Evolutionary conservation across 2,888 invertebrate species (phyloP).

Genomic region (Lithophane ornitopus): DNA sequence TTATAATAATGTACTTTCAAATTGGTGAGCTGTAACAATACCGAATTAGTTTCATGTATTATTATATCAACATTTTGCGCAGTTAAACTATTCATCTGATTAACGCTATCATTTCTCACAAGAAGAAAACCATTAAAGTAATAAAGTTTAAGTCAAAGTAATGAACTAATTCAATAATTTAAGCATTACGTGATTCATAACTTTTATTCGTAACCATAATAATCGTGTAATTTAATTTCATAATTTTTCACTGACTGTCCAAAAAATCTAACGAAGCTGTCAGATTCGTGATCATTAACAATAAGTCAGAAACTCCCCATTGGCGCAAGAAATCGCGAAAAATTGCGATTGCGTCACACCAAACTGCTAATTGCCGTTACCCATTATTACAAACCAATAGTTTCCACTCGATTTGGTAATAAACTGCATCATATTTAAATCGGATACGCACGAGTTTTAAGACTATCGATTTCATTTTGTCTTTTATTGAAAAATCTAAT

Average conservation of each 20-base stretch:
- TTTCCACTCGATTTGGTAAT: conserved; percentile 81
- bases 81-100: not conserved
- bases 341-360: conserved; percentile 84
- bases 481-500: conserved; percentile 34
- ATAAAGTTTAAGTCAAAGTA: not conserved
- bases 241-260: conserved; percentile 12
- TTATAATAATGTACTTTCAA: conserved; percentile 1
- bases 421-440: conserved; percentile 68
- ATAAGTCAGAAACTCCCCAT: conserved; percentile 83
- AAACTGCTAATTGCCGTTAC: conserved; percentile 83
- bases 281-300: conserved; percentile 84
- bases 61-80: not conserved
- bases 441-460: conserved; percentile 68
- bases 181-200: not conserved
- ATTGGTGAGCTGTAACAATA: not conserved
- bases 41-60: not conserved
- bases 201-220: not conserved
- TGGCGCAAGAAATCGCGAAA: conserved; percentile 84
- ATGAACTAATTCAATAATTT: not conserved
- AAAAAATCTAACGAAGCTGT: conserved; percentile 9
- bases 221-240: conserved; percentile 26
- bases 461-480: conserved; percentile 60
- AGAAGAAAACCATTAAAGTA: not conserved
- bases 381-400: conserved; percentile 84
- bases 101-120: not conserved